phyloP scores from a whole-genome alignment of 2,888 invertebrate genomes.

The Zaprionus bogoriensis region DNA sequence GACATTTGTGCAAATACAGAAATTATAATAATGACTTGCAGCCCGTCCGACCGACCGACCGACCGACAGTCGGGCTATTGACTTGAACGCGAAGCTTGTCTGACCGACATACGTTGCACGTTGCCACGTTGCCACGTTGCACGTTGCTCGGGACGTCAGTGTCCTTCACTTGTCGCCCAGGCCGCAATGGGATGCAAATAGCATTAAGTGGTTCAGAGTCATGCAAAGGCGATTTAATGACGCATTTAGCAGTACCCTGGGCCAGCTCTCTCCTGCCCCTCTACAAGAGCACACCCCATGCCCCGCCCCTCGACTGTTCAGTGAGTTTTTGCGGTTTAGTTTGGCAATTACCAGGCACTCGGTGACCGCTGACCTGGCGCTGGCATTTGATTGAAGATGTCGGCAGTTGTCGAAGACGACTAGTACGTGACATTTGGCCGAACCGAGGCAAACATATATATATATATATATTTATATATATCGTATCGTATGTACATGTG shows the following conservation, averaged over 20 bases:
- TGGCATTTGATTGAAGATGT: conserved; percentile 53
- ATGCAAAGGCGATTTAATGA: conserved; percentile 75
- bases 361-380: conserved; percentile 32
- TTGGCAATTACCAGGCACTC: conserved; percentile 58
- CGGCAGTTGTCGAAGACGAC: conserved; percentile 42
- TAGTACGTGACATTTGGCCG: conserved; percentile 61
- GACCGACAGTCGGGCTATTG: too few species aligned
- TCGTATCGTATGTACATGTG: too few species aligned
- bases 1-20: conserved; percentile 78
- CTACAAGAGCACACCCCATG: too few species aligned
- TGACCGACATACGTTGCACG: conserved; percentile 58
- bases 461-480: too few species aligned
- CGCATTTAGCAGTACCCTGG: conserved; percentile 40
- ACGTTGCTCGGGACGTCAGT: too few species aligned
- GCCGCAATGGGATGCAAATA: conserved; percentile 74
- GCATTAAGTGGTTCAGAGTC: conserved; percentile 77
- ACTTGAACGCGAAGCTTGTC: background rate
- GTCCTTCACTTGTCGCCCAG: conserved; percentile 47
- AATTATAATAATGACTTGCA: conserved; percentile 78
- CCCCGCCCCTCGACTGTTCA: background rate
- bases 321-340: conserved; percentile 62
- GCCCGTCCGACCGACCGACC: conserved; percentile 5
- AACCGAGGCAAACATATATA: conserved; percentile 3
- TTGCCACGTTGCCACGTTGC: too few species aligned
- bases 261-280: background rate